phyloP scores from a whole-genome alignment of 2,113 vertebrate species.

The Nematolebias whitei region DNA sequence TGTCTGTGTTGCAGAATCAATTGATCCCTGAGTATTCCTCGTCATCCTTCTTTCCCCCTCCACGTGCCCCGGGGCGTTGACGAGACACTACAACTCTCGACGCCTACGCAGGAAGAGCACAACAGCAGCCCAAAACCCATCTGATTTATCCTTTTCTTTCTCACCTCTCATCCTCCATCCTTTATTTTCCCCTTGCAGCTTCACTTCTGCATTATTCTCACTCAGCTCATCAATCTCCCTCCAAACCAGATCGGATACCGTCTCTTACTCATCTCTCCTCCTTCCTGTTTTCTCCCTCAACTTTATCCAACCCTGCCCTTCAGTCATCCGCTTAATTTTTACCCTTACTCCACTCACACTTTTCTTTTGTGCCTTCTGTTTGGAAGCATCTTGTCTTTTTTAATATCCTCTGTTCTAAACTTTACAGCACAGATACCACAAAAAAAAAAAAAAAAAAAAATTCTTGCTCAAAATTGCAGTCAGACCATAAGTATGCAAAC shows the following conservation, averaged over 20 bases:
- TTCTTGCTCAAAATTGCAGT: neutral
- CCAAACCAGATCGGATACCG: constrained; percentile 9
- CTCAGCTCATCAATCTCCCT: constrained; percentile 31
- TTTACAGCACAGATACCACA: too few relatives aligned
- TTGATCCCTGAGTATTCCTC: constrained; percentile 39
- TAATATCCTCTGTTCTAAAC: neutral
- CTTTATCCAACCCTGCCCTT: neutral
- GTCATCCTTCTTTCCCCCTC: constrained; percentile 32
- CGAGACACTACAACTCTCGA: constrained; percentile 42
- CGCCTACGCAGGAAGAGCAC: constrained; percentile 47
- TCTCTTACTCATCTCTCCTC: constrained; percentile 16
- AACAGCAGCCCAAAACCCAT: constrained; percentile 30
- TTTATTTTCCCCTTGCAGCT: constrained; percentile 34
- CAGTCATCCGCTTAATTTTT: neutral
- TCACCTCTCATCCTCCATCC: constrained; percentile 15
- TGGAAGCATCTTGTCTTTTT: neutral
- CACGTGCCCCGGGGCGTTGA: constrained; percentile 23
- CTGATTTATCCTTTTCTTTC: constrained; percentile 40
- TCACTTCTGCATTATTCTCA: constrained; percentile 21
- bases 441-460: too few relatives aligned
- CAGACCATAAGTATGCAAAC: neutral
- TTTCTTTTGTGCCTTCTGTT: neutral
- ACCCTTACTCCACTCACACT: too few relatives aligned
- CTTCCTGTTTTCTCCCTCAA: neutral
- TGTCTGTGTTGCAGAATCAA: constrained; percentile 57